Evolutionary conservation across 2,888 invertebrate genomes (phyloP), one percentile per base, ranked within the genome.

Genomic region (Drosophila seclusa): DNA sequence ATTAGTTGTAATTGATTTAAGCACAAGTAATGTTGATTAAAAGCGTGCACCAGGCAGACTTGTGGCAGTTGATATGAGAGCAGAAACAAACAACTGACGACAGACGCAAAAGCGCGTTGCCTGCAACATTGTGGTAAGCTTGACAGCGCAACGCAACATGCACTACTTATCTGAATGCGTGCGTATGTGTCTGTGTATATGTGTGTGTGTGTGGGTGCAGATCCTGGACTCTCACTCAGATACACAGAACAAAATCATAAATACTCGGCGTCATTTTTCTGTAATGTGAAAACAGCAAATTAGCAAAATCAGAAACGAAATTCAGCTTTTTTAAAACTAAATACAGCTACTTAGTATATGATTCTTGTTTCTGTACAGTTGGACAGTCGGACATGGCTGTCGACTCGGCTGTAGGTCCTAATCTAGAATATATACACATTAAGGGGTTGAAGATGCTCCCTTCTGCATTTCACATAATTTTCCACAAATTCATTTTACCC

Each of bases 1-100:
- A 87, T 87, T 87, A 87, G 87, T 88, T 86, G 88, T 89, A 87
- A 87, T 89, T 87, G 87, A 89, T 87, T 87, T 88, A 87, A 87
- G 90, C 81, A 83, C 88, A 87, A 87, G 90, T 87, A 85, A 87
- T 89, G 88, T 86, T 87, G 87, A 87, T 87, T 87, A 87, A 87
- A 88, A 71, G 77, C 77, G 65, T 50, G 53, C 50, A 59, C 48
- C 32, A 55, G 68, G 13, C 57, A 32, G 42, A 21, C 67, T 59
- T 66, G 59, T 69, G 76, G 68, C 73, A 60, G 67, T 67, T 74
- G 68, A 73, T 72, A 73, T 79, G 74, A 74, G 71, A 76, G 64
- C 82, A 61, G 50, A 68, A 65, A 66, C 76, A 61, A 42, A 42
- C 42, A 21, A 67, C 82, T 57, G 54, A 67, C 63, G 71, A 65